These are phyloP conservation scores for Tretioscincus oriximinensis DNA, from an alignment of 2,113 vertebrate genomes.

Conservation along the genomic window DNA sequence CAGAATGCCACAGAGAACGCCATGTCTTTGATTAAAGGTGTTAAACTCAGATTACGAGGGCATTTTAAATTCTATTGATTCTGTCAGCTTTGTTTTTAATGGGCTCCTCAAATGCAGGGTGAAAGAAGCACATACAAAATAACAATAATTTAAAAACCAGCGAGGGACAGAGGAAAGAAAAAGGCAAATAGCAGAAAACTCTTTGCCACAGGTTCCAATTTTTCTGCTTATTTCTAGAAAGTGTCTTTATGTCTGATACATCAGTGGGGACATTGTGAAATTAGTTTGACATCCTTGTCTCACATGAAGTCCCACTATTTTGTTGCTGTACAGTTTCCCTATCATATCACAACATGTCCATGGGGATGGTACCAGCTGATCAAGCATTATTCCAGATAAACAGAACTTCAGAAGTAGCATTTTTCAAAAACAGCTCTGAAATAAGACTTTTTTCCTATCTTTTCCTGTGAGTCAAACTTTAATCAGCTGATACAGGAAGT, in stretches of 20 bases:
- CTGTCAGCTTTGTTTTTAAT: constrained; percentile 62
- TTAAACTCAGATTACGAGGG: constrained; percentile 67
- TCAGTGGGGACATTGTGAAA: constrained; percentile 45
- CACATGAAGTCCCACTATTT: constrained; percentile 58
- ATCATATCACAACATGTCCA: constrained; percentile 41
- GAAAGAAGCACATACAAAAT: neutral
- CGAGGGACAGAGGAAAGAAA: constrained; percentile 13
- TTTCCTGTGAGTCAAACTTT: constrained; percentile 45
- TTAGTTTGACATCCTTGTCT: constrained; percentile 50
- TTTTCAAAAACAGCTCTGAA: constrained; percentile 58
- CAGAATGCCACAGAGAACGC: constrained; percentile 58
- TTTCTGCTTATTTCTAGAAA: constrained; percentile 54
- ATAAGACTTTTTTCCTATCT: constrained; percentile 51
- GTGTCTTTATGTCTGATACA: constrained; percentile 36
- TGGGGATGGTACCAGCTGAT: constrained; percentile 53
- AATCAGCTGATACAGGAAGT: constrained; percentile 42
- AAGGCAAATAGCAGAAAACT: constrained; percentile 38
- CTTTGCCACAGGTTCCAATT: constrained; percentile 27
- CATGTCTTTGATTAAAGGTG: constrained; percentile 65
- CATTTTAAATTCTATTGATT: constrained; percentile 70
- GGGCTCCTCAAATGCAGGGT: constrained; percentile 56
- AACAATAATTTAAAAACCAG: neutral
- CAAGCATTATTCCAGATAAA: constrained; percentile 61
- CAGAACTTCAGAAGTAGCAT: constrained; percentile 52
- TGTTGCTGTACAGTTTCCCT: constrained; percentile 49